A percentile compares a stretch with the other conserved stretches of the same genome.
Conservation (phyloP, 2,888 invertebrate species). For the Catonia carolina region DNA sequence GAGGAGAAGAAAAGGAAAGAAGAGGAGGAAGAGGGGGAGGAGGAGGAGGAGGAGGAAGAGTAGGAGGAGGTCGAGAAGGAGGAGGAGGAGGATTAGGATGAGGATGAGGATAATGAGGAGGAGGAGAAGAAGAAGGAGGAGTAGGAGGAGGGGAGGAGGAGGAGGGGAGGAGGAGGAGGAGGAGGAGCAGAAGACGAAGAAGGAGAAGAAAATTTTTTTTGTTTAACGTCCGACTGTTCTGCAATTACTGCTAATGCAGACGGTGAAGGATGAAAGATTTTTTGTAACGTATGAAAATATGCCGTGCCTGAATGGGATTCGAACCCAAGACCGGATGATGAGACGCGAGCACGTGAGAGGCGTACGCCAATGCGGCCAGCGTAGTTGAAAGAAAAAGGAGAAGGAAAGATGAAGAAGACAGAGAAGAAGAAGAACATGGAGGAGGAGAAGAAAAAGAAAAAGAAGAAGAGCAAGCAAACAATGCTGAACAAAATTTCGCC, state of each 20-base stretch:
- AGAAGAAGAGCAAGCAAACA: no score
- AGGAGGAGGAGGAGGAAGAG: not conserved
- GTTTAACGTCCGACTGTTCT: no score
- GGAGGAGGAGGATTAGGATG: not conserved
- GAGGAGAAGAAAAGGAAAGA: not conserved
- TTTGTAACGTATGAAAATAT: no score
- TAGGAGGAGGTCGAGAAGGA: not conserved
- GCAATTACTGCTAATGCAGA: no score
- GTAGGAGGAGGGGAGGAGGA: not conserved
- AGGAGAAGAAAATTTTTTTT: no score
- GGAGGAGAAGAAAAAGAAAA: no score
- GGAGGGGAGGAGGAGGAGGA: conserved; percentile 2
- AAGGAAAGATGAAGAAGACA: not conserved
- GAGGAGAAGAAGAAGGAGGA: not conserved
- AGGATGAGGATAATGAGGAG: not conserved
- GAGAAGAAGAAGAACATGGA: not conserved
- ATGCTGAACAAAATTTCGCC: no score
- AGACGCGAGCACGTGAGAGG: not conserved
- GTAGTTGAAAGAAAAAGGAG: not conserved
- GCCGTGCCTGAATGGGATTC: no score
- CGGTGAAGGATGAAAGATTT: no score
- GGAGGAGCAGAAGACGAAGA: no score
- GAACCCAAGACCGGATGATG: no score
- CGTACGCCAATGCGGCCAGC: not conserved
- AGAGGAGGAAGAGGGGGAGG: not conserved